phyloP scores from a whole-genome alignment of 2,888 invertebrate genomes.

The Eupithecia insigniata region DNA sequence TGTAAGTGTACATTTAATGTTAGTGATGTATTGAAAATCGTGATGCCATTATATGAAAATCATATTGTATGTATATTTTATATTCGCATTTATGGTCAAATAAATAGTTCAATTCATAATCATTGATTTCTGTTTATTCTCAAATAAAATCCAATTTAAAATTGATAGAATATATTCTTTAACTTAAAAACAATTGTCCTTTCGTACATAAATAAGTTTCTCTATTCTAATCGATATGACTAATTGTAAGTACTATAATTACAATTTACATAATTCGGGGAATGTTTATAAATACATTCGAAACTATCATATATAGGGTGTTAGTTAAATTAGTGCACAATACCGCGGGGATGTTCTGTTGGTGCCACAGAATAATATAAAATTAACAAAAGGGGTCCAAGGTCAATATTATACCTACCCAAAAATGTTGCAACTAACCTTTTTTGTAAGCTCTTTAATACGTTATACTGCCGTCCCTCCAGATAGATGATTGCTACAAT shows the following conservation, averaged over 20 bases:
- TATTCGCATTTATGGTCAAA: constrained; percentile 79
- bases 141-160: constrained; percentile 23
- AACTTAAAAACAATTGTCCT: constrained; percentile 13
- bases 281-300: constrained; percentile 1
- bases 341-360: too few relatives aligned
- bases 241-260: background rate
- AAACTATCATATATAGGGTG: too few relatives aligned
- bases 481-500: too few relatives aligned
- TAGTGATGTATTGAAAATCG: constrained; percentile 69
- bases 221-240: background rate
- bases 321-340: too few relatives aligned
- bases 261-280: background rate
- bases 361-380: too few relatives aligned
- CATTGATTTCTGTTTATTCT: background rate
- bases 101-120: constrained; percentile 66
- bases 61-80: constrained; percentile 69
- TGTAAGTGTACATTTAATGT: constrained; percentile 70
- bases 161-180: constrained; percentile 32
- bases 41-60: constrained; percentile 72
- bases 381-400: too few relatives aligned
- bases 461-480: too few relatives aligned
- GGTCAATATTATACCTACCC: too few relatives aligned
- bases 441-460: too few relatives aligned
- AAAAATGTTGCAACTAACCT: too few relatives aligned
- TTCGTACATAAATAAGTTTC: constrained; percentile 11